A percentile compares a stretch with the other conserved stretches of the same genome.
phyloP scores from a whole-genome alignment of 2,797 vertebrate genomes.

The Neoniphon sammara region DNA sequence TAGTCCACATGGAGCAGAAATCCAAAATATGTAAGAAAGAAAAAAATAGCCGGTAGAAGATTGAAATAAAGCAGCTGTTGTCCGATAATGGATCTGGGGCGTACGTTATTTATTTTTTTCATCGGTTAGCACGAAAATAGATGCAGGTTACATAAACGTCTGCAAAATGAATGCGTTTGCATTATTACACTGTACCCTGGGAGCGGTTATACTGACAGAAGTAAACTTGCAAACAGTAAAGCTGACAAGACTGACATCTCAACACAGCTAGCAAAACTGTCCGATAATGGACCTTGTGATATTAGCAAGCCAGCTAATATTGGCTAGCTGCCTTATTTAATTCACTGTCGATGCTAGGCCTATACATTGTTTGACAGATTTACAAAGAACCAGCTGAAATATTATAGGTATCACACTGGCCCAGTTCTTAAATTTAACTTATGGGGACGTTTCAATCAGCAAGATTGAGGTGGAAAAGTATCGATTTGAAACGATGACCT shows the following conservation, averaged over 20 bases:
- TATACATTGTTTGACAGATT: accelerated
- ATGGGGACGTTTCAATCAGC: not conserved
- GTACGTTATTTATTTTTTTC: no score
- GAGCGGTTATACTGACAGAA: no score
- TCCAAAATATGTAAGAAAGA: no score
- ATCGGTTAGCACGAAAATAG: no score
- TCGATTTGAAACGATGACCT: conserved; percentile 52
- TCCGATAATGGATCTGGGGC: no score
- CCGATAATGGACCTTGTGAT: conserved; percentile 47
- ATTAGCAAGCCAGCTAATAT: conserved; percentile 58
- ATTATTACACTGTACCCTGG: no score
- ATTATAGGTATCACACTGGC: accelerated
- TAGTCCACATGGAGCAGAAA: no score
- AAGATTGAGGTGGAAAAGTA: not conserved
- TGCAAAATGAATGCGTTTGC: no score
- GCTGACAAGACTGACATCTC: not conserved
- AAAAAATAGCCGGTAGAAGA: no score
- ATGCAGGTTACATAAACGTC: no score
- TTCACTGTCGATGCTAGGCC: not conserved
- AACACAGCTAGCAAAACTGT: not conserved
- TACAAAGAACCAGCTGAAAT: accelerated
- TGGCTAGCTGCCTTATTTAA: not conserved
- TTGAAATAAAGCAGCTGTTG: no score
- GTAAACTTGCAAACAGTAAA: no score
- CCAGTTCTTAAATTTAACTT: not conserved